phyloP scores from a whole-genome alignment of 2,113 vertebrate genomes.

The Hystrix brachyura region DNA sequence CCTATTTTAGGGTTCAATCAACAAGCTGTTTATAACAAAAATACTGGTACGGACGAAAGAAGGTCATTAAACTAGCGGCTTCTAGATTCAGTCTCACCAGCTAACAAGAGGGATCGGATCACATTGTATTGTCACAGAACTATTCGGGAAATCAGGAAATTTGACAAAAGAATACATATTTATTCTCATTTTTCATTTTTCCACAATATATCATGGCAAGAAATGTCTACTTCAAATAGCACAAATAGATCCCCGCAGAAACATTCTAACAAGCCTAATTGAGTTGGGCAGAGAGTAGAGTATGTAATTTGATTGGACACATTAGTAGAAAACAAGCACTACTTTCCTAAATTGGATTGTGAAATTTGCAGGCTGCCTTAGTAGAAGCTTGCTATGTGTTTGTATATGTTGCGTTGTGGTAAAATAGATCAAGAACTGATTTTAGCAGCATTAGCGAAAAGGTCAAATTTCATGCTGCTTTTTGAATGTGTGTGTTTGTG shows the following conservation, averaged over 20 bases:
- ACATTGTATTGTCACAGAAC: not conserved
- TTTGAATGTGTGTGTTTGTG: not conserved
- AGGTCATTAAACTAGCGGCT: not conserved
- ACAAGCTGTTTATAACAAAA: not conserved
- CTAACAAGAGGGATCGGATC: not conserved
- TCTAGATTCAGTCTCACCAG: not conserved
- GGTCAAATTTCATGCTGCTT: not conserved
- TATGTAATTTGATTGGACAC: constrained; percentile 82
- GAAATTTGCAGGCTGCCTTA: constrained; percentile 72
- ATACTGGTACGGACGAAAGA: not conserved
- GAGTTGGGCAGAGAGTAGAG: constrained; percentile 77
- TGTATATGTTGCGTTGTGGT: not conserved
- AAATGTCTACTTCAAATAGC: constrained; percentile 72
- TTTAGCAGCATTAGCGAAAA: constrained; percentile 71
- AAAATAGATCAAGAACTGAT: constrained; percentile 75
- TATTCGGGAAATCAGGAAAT: constrained; percentile 57
- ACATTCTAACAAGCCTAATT: constrained; percentile 83
- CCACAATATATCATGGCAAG: constrained; percentile 67
- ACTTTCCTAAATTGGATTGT: constrained; percentile 71
- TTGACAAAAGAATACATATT: not conserved
- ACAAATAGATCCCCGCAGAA: constrained; percentile 75
- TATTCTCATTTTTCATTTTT: constrained; percentile 69
- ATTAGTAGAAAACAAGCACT: constrained; percentile 82
- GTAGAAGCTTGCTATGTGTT: constrained; percentile 44
- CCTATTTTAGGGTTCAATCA: not conserved